Base-by-base conservation (phyloP, 2,113 vertebrate species). In the Synchiropus splendidus region DNA sequence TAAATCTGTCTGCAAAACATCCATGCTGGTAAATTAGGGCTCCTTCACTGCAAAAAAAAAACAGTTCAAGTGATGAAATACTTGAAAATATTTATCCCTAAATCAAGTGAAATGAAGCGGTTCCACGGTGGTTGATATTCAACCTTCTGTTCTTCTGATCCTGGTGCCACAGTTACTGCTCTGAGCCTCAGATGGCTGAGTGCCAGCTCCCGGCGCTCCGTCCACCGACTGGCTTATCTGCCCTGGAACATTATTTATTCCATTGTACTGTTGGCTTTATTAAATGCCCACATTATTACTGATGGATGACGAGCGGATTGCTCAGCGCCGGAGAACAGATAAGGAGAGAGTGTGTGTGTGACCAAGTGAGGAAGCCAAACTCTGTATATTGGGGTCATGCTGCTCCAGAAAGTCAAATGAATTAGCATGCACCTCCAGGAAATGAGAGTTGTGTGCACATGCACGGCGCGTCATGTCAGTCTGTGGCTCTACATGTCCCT, bases 361-460 rank as follows among this genome's bases (percentile, higher is more conserved):
- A 42, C 12, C 45, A 21, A 21, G 15, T n/a, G n/a, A 21, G 35
- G 57, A 39, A 31, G 12, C 50, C 41, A 58, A 45, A 69, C 34
- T 34, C 18, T 51, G 34, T 67, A 54, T 54, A 64, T 64, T 56
- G 44, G 56, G 70, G 67, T 70, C 63, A 70, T 12, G 42, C 44
- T 68, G 68, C 65, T 74, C 51, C 58, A 61, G 58, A 78, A 70
- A 78, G 61, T 68, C 65, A 70, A 72, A 74, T 70, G 61, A 72
- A 70, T 74, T 70, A 68, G 62, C 44, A 17, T 42, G 17, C 48
- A 74, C 58, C 65, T 72, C 55, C 62, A 76, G 61, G 70, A 76
- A 72, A 74, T 66, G 55, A 59, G 43, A 54, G 9, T 40, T 53
- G 14, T 37, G 36, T 48, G 31, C 36, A 48, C 36, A 51, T 37